Conservation (phyloP, 2,888 invertebrate genomes). For the Lycia hirtaria region DNA sequence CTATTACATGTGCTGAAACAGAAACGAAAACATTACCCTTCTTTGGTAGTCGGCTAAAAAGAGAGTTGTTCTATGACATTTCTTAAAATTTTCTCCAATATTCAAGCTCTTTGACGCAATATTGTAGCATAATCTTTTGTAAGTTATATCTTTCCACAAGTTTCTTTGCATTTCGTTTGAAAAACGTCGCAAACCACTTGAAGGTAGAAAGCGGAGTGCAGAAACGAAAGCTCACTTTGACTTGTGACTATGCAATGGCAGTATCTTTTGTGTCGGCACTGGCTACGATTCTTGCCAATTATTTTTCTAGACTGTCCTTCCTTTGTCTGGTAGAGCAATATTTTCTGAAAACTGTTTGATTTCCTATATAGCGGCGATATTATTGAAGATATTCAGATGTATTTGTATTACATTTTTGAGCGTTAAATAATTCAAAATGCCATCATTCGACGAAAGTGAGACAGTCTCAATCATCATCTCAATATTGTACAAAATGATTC, state of each 20-base stretch:
- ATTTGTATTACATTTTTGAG: too few species aligned
- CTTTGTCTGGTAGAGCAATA: conserved; percentile 1
- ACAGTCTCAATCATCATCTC: too few species aligned
- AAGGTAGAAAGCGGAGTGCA: conserved; percentile 39
- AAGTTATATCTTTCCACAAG: conserved; percentile 17
- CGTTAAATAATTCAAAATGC: too few species aligned
- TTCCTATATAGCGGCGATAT: background rate
- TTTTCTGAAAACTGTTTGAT: conserved; percentile 5
- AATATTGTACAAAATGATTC: too few species aligned
- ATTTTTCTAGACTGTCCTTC: conserved; percentile 44
- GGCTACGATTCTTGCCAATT: conserved; percentile 50
- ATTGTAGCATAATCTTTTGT: conserved; percentile 5
- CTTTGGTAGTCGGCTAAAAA: background rate
- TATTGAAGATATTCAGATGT: background rate
- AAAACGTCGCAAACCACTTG: conserved; percentile 46
- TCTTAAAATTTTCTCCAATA: background rate
- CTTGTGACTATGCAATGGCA: conserved; percentile 46
- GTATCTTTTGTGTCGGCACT: conserved; percentile 45
- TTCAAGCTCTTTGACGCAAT: conserved; percentile 7
- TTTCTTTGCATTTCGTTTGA: conserved; percentile 24
- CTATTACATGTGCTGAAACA: too few species aligned
- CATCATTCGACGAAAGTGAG: too few species aligned
- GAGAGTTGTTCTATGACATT: background rate
- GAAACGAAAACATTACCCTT: background rate
- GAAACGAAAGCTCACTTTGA: conserved; percentile 38